Evolutionary conservation across 2,113 vertebrate species (phyloP).

Genomic region (Boulengerochromis microlepis): DNA sequence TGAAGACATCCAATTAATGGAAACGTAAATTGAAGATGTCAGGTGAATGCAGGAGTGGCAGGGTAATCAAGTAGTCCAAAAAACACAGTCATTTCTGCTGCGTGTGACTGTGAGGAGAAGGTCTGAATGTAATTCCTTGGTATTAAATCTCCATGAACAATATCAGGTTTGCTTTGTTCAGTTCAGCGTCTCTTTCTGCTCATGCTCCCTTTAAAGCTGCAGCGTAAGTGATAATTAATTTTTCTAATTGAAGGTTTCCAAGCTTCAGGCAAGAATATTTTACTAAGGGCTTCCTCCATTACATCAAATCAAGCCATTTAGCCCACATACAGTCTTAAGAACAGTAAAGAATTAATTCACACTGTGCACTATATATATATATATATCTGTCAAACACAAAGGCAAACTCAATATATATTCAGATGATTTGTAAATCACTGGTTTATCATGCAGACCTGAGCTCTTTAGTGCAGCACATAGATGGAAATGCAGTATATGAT

Average conservation of each 20-base stretch:
- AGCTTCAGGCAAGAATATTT: constrained; percentile 19
- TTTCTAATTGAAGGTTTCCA: constrained; percentile 42
- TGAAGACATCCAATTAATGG: constrained; percentile 16
- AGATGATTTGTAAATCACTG: neutral
- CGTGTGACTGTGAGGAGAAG: neutral
- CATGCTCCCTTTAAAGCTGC: neutral
- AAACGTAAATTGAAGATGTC: neutral
- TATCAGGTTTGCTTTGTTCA: constrained; percentile 6
- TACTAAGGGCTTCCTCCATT: neutral
- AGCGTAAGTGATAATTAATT: constrained; percentile 45
- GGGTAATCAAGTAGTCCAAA: neutral
- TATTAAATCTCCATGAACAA: neutral
- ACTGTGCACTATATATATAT: neutral
- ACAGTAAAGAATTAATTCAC: neutral
- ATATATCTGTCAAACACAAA: neutral
- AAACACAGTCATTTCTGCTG: neutral
- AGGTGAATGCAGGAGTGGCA: neutral
- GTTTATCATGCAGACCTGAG: neutral
- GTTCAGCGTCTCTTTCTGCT: constrained; percentile 10
- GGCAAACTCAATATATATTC: neutral
- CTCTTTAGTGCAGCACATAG: neutral
- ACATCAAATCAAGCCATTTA: neutral
- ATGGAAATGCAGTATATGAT: neutral
- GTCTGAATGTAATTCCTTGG: neutral
- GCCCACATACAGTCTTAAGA: neutral